Base-by-base conservation (phyloP, 2,888 invertebrate species). In the Dolomedes plantarius region DNA sequence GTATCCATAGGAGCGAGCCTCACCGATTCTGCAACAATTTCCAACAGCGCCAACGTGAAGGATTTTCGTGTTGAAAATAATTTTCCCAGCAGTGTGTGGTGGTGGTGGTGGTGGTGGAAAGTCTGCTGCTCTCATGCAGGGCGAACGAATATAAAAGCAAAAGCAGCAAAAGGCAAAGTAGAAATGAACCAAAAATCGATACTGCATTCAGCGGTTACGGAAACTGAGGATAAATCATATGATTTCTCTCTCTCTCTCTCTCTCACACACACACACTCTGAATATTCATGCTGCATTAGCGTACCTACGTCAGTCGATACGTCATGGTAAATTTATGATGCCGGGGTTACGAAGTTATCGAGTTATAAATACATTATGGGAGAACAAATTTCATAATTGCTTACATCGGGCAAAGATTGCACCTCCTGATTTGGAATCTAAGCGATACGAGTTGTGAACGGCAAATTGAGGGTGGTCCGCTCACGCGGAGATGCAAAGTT, bases 281-380 rank as follows among this genome's bases (percentile, higher is more conserved):
- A 83, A 77, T 83, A 83, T 83, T 83, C 83, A 83, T 83, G 77
- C 83, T 39, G 77, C 83, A 83, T 83, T 73, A 73, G 83, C 32
- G 72, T 31, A 23, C 28, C 71, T n/a, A 16, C 76, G 69, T 56
- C 64, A 83, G 83, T 83, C 83, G 83, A 83, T 83, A 77, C 67
- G 73, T 83, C 83, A 83, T 31, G 62, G 67, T 46, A 56, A 77
- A 83, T 83, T 83, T 83, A 83, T 83, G 83, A 65, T 77, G 76
- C 64, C 68, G 68, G 65, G 83, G 83, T 83, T 77, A 77, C 64
- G 72, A 73, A 72, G 83, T 77, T 83, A 83, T 83, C 83, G 77
- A 83, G 83, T 83, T 83, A 77, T 83, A 83, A 83, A 83, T 83
- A 77, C 83, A 68, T 83, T 83, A 83, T 56, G 67, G 72, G 71